A percentile compares a stretch with the other conserved stretches of the same genome.
These are phyloP conservation scores for Leptobrachium ailaonicum DNA, from an alignment of 2,113 vertebrate species.

Conservation along the genomic window DNA sequence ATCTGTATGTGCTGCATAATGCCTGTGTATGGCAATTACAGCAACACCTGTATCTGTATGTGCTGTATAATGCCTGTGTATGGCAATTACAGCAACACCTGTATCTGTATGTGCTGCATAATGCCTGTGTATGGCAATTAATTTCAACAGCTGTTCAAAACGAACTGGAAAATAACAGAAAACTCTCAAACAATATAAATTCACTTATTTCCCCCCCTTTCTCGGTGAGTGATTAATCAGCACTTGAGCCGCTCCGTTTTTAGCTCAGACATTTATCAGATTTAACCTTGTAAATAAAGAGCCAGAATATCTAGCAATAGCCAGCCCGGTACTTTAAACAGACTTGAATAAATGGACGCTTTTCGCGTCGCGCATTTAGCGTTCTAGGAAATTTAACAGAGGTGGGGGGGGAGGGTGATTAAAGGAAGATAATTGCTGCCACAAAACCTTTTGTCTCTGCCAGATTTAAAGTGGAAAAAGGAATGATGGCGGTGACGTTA, in stretches of 20 bases:
- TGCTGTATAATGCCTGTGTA: no score
- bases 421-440: no score
- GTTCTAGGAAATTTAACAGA: background rate
- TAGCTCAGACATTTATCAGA: conserved; percentile 6
- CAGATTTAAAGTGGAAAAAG: background rate
- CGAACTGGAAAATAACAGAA: conserved; percentile 20
- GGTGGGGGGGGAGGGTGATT: background rate
- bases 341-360: background rate
- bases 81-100: no score
- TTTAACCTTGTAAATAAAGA: conserved; percentile 3
- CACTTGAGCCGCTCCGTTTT: background rate
- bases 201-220: background rate
- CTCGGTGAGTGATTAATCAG: background rate
- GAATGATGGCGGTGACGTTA: background rate
- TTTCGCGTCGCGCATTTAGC: background rate
- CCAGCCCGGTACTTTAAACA: background rate
- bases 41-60: no score
- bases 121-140: background rate
- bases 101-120: no score
- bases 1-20: no score
- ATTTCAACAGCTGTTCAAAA: background rate
- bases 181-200: background rate
- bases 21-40: no score
- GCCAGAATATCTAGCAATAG: background rate
- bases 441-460: no score